phyloP scores from a whole-genome alignment of 2,888 invertebrate genomes.

The Tetragnatha montana region DNA sequence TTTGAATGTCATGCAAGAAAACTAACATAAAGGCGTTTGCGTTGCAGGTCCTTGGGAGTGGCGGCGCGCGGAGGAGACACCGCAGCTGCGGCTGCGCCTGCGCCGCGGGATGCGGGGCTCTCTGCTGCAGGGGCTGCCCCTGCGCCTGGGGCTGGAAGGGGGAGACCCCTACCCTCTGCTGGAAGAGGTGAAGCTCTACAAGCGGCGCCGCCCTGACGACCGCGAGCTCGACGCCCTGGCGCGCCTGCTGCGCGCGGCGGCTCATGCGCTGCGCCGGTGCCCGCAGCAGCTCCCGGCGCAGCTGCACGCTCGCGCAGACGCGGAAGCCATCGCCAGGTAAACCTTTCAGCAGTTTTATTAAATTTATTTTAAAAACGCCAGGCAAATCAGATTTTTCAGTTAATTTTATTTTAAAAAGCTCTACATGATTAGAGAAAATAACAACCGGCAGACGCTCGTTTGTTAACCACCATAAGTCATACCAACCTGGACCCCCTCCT shows the following conservation, averaged over 20 bases:
- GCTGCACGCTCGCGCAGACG: slow-evolving; percentile 78
- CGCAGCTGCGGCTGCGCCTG: slow-evolving; percentile 75
- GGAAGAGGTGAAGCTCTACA: slow-evolving; percentile 71
- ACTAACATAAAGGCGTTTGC: too few relatives aligned
- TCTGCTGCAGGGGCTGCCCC: slow-evolving; percentile 86
- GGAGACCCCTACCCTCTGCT: slow-evolving; percentile 69
- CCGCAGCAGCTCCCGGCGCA: slow-evolving; percentile 89
- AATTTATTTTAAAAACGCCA: too few relatives aligned
- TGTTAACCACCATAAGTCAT: too few relatives aligned
- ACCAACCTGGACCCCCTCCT: too few relatives aligned
- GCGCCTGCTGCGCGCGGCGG: slow-evolving; percentile 84
- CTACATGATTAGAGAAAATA: too few relatives aligned
- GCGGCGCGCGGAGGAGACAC: slow-evolving; percentile 86
- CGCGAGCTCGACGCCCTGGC: slow-evolving; percentile 80
- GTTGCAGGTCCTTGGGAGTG: slow-evolving; percentile 7
- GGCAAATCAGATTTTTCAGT: too few relatives aligned
- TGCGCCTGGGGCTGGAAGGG: slow-evolving; percentile 86
- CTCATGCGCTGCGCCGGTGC: slow-evolving; percentile 86
- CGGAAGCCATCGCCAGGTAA: slow-evolving; percentile 71
- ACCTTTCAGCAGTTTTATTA: too few relatives aligned
- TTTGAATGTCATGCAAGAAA: too few relatives aligned
- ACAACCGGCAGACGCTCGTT: too few relatives aligned
- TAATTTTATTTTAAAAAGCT: not conserved
- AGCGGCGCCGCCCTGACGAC: slow-evolving; percentile 73
- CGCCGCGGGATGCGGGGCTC: slow-evolving; percentile 80